Base-by-base conservation (phyloP, 2,888 invertebrate species). In the Branchinecta sandiegonensis region DNA sequence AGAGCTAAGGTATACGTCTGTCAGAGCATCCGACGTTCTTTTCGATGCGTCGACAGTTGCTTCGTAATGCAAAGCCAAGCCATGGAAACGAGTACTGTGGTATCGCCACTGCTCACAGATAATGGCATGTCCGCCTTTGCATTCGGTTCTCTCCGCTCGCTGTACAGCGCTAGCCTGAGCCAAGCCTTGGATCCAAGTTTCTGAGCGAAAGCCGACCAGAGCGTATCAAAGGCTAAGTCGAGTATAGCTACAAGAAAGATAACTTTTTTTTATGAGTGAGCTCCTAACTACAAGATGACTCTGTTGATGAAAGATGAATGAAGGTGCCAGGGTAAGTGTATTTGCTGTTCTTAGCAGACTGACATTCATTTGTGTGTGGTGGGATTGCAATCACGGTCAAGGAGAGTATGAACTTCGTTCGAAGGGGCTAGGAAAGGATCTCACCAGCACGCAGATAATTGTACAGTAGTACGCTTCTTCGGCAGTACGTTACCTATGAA, bases 71-170 rank as follows among this genome's bases (percentile, higher is more conserved):
- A 56, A n/a, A 56, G 14, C 7, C 14, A 9, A 14, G 56, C 56
- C 56, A 56, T 8, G n/a, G 8, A 56, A 14, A 56, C 56, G 8
- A 56, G 14, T 14, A 56, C 14, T 56, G 8, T 56, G 9, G n/a
- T 56, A n/a, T 56, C 56, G 56, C 6, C 56, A 14, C n/a, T 56
- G 56, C 14, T 56, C 56, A 14, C 56, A 56, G 56, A 56, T 56
- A 56, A 56, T 56, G 56, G n/a, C 56, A 56, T 56, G 56, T 56
- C 56, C 56, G 56, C 56, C 56, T 56, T 56, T 56, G 56, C 56
- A 14, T 56, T 14, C n/a, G n/a, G 56, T 56, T 56, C 56, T 56
- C 56, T 56, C 14, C n/a, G 56, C 14, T 56, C 56, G 56, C 14
- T 56, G 9, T 14, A 56, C 14, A 56, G 56, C 56, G 56, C 23